Evolutionary conservation across 2,888 invertebrate species (phyloP).

Genomic region (Cybosia mesomella): DNA sequence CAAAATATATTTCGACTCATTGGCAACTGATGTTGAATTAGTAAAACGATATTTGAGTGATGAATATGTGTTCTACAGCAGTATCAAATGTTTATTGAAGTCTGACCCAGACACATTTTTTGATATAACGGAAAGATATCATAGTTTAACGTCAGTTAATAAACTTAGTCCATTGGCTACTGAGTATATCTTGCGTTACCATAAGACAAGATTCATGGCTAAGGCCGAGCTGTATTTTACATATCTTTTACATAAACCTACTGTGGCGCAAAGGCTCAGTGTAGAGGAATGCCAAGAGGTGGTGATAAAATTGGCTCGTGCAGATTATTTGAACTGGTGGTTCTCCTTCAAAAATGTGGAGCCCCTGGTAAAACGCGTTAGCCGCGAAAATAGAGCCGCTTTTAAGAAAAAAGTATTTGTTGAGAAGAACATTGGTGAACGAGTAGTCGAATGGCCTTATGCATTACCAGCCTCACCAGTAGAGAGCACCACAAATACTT

Average conservation of each 20-base stretch:
- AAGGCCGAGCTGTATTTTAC: conserved; percentile 66
- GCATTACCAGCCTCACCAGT: conserved; percentile 39
- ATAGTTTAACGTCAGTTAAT: conserved; percentile 35
- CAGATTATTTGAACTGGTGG: conserved; percentile 60
- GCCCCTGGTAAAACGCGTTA: conserved; percentile 63
- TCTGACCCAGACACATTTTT: conserved; percentile 58
- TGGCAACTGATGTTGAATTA: conserved; percentile 50
- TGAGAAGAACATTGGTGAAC: conserved; percentile 57
- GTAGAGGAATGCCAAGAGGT: conserved; percentile 63
- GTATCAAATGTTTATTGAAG: conserved; percentile 62
- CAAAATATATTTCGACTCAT: conserved; percentile 61
- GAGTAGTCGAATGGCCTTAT: conserved; percentile 60
- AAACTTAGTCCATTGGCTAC: conserved; percentile 56
- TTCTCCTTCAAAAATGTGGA: conserved; percentile 66
- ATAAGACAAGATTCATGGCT: conserved; percentile 58
- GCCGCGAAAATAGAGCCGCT: conserved; percentile 49
- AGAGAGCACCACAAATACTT: conserved; percentile 7
- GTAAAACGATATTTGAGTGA: conserved; percentile 48
- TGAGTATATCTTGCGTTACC: conserved; percentile 58
- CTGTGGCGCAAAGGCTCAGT: conserved; percentile 58
- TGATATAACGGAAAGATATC: conserved; percentile 65
- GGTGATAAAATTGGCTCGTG: conserved; percentile 59
- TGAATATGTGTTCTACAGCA: conserved; percentile 53
- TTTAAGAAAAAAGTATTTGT: conserved; percentile 67
- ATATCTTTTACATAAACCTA: conserved; percentile 59